Evolutionary conservation across 2,113 vertebrate species (phyloP).

Genomic region (Alligator mississippiensis): DNA sequence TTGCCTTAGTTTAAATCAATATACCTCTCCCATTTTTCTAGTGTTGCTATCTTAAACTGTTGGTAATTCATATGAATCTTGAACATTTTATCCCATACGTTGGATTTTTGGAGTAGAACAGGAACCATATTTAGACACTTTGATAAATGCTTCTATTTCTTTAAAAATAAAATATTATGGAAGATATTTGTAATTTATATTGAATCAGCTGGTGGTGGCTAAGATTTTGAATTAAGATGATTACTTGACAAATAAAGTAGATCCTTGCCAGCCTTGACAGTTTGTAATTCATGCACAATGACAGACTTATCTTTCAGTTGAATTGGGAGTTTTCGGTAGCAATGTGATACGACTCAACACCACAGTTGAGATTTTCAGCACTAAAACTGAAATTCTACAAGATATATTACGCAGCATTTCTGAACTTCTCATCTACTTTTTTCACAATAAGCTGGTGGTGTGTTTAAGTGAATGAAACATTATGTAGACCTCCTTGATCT

Average conservation of each 20-base stretch:
- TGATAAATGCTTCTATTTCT: neutral
- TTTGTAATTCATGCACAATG: neutral
- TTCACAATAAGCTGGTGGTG: neutral
- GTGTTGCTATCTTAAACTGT: neutral
- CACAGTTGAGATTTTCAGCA: neutral
- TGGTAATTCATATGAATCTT: neutral
- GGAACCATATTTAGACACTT: neutral
- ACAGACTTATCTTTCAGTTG: neutral
- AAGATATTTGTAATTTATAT: neutral
- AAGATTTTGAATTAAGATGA: neutral
- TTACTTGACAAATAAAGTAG: rapidly evolving
- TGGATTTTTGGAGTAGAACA: neutral
- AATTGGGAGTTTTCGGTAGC: neutral
- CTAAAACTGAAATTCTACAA: neutral
- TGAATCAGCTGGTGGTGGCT: neutral
- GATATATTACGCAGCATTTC: neutral
- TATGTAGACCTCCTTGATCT: neutral
- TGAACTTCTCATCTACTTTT: neutral
- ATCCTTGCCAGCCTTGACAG: neutral
- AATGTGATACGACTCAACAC: neutral
- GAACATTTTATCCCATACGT: neutral
- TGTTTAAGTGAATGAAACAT: neutral
- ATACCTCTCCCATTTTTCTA: neutral
- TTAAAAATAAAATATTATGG: neutral
- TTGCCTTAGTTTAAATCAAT: neutral